Conservation (phyloP, 2,797 vertebrate genomes). For the Chaenodraco wilsoni region DNA sequence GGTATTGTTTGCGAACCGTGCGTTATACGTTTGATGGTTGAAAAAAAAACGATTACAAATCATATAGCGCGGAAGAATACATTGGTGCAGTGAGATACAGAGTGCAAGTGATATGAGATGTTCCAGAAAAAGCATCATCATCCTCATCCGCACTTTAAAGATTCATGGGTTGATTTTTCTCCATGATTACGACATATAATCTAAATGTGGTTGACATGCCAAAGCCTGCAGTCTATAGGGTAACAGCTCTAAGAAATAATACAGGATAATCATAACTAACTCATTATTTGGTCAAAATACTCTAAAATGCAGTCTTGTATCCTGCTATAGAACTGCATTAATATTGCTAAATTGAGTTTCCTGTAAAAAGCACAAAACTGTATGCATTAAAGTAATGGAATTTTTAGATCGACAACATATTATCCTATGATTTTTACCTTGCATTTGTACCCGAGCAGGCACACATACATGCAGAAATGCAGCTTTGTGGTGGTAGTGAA, state of each 20-base stretch:
- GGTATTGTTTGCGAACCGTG: rapidly evolving
- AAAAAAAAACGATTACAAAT: neutral
- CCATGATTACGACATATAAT: neutral
- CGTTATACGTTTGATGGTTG: rapidly evolving
- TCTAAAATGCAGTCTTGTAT: neutral
- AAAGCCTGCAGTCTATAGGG: neutral
- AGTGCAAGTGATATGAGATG: conserved; percentile 20
- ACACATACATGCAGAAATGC: neutral
- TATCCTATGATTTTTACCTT: neutral
- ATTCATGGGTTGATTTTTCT: neutral
- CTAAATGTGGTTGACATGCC: neutral
- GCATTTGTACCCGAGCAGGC: neutral
- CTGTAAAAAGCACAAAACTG: neutral
- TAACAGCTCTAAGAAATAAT: neutral
- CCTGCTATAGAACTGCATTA: neutral
- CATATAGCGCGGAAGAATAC: conserved; percentile 65
- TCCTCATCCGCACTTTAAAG: neutral
- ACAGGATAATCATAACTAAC: neutral
- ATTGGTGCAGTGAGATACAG: conserved; percentile 57
- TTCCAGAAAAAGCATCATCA: neutral
- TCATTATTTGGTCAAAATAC: neutral
- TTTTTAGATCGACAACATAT: neutral
- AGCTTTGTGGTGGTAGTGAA: neutral
- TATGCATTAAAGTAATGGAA: neutral
- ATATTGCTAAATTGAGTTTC: neutral